These are phyloP conservation scores for Oceanodroma tethys DNA, from an alignment of 2,113 vertebrate species.

Conservation along the genomic window DNA sequence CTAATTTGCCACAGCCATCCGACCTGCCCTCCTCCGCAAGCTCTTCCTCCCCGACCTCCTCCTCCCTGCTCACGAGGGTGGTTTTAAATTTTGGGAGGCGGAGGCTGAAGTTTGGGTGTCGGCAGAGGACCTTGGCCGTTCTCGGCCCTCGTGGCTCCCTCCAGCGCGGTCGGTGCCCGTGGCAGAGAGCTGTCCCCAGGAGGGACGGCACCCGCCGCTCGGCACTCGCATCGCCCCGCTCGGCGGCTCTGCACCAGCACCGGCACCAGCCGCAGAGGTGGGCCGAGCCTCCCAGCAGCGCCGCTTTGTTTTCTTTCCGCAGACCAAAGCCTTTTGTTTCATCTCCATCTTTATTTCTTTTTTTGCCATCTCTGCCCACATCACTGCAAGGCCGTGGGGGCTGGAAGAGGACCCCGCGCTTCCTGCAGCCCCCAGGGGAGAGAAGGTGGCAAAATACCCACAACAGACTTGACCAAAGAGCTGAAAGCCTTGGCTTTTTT, in stretches of 20 bases:
- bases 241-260: not conserved
- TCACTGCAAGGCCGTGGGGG: rapidly evolving
- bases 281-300: not conserved
- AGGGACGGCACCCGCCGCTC: constrained; percentile 10
- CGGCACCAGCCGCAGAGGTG: constrained; percentile 25
- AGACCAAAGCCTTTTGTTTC: not conserved
- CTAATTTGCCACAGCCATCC: not conserved
- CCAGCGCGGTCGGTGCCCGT: not conserved
- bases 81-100: not conserved
- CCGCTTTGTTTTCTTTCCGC: not conserved
- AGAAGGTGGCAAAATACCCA: not conserved
- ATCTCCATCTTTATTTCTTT: not conserved
- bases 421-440: rapidly evolving
- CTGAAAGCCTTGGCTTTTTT: not conserved
- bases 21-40: not conserved
- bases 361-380: not conserved
- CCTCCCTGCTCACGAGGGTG: constrained; percentile 10
- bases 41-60: not conserved
- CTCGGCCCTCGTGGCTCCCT: not conserved
- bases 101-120: not conserved
- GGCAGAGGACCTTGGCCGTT: not conserved
- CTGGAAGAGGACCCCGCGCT: not conserved
- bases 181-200: not conserved
- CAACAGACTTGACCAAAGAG: not conserved
- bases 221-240: constrained; percentile 17